Evolutionary conservation across 2,113 vertebrate genomes (phyloP), one percentile per base, ranked within the genome.

Genomic region (Phasianus colchicus): DNA sequence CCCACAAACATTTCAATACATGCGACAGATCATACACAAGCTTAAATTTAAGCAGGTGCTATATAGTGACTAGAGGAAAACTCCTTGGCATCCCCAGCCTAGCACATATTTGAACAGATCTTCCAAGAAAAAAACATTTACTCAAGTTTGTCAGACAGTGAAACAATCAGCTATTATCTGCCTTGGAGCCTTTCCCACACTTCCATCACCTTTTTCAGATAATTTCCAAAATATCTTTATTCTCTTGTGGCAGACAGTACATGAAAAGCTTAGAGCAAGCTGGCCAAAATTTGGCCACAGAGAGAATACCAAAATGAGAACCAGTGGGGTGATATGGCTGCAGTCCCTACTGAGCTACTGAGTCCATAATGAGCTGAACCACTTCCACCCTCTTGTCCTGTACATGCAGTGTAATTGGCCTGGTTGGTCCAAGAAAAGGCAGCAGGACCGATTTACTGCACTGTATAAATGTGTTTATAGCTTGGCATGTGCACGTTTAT

Each of bases 401-500:
- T 82, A 47, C 45, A 19, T 70, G 48, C 0, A 0, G 57, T 64
- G 83, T 92, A 86, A 92, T 77, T 92, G 79, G 78, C 84, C 38
- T 0, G 0, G 50, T 32, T 55, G 80, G 83, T 74, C 60, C 66
- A 55, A 67, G 50, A 82, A 84, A 88, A 95, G 84, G 87, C 95
- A 80, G 87, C 5, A 3, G 38, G 66, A 42, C 27, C 88, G 87
- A 94, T 89, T 95, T 95, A 95, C 84, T 91, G 75, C 78, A 50
- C 87, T 89, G 82, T 94, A 95, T 92, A 96, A 96, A 95, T 43
- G 91, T 93, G 92, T 96, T 96, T 96, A 96, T 96, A 84, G 89
- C 90, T 93, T 97, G 93, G 88, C 87, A 96, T 64, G 66, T 79
- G 64, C 74, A 90, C 48, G 64, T 70, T 90, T 94, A 91, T 3